These are phyloP conservation scores for Drosophila sp. DNA, from an alignment of 1,140 invertebrate species.

Conservation along the genomic window DNA sequence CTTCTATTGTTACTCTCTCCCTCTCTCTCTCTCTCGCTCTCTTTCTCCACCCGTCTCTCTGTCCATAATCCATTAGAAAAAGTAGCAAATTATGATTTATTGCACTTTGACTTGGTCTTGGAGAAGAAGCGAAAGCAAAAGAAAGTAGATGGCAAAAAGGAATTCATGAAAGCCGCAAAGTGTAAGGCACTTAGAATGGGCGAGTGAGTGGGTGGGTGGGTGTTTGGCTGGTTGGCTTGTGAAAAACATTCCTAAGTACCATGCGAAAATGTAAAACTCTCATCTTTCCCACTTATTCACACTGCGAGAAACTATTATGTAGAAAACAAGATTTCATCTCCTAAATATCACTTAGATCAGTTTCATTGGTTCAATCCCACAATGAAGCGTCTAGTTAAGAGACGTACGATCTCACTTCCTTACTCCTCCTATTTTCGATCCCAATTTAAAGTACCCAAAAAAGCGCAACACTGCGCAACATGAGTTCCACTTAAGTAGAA, in stretches of 20 bases:
- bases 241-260: constrained; percentile 44
- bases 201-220: not conserved
- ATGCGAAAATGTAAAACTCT: constrained; percentile 72
- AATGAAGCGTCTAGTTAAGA: too few relatives aligned
- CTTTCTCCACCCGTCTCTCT: constrained; percentile 1
- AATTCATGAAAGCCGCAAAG: constrained; percentile 68
- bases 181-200: constrained; percentile 30
- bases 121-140: constrained; percentile 5
- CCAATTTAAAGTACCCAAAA: too few relatives aligned
- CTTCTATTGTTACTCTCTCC: constrained; percentile 1
- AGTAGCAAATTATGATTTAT: constrained; percentile 80
- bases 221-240: not conserved
- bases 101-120: constrained; percentile 51
- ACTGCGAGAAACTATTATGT: not conserved
- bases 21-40: not conserved
- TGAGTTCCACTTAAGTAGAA: too few relatives aligned
- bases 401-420: too few relatives aligned
- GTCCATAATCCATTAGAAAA: constrained; percentile 80
- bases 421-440: too few relatives aligned
- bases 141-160: constrained; percentile 39
- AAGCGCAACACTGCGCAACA: too few relatives aligned
- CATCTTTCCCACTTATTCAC: constrained; percentile 43
- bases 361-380: too few relatives aligned
- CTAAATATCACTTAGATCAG: too few relatives aligned
- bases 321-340: too few relatives aligned